Percentiles rank a stretch among this genome's conserved stretches.
Conservation (phyloP, 2,113 vertebrate genomes). For the Aplodontia rufa region DNA sequence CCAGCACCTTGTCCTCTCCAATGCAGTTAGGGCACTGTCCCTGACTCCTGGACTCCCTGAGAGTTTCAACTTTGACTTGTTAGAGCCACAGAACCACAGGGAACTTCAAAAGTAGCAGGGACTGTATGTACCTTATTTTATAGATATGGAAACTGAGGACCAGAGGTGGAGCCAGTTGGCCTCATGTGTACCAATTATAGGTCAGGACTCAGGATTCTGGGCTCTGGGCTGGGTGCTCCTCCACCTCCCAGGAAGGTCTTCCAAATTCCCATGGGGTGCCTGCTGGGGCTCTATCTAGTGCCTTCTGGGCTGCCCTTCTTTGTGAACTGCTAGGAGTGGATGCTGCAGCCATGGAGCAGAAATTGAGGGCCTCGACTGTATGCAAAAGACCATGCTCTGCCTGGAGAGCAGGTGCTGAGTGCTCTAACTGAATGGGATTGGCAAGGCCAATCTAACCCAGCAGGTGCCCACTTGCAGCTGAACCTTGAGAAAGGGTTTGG, state of each 20-base stretch:
- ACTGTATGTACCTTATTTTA: not conserved
- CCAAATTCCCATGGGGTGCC: not conserved
- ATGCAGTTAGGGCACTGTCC: not conserved
- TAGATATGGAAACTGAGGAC: not conserved
- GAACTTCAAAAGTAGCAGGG: not conserved
- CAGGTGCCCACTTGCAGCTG: not conserved
- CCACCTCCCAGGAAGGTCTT: not conserved
- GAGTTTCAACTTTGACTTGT: not conserved
- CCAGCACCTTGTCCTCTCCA: not conserved
- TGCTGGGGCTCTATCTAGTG: not conserved
- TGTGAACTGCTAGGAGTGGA: not conserved
- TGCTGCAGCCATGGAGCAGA: not conserved
- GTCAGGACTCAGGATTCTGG: not conserved
- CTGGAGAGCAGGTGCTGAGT: not conserved
- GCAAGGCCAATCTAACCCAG: not conserved
- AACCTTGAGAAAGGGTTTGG: not conserved
- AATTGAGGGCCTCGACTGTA: not conserved
- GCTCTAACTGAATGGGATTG: not conserved
- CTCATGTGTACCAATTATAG: not conserved
- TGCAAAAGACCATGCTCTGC: not conserved
- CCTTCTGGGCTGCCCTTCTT: not conserved
- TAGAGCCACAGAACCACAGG: not conserved
- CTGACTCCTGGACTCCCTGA: not conserved
- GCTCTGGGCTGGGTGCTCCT: not conserved
- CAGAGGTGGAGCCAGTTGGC: not conserved